A percentile compares a stretch with the other conserved stretches of the same genome.
Evolutionary conservation across 2,888 invertebrate genomes (phyloP).

Genomic region (Drosophila helvetica): DNA sequence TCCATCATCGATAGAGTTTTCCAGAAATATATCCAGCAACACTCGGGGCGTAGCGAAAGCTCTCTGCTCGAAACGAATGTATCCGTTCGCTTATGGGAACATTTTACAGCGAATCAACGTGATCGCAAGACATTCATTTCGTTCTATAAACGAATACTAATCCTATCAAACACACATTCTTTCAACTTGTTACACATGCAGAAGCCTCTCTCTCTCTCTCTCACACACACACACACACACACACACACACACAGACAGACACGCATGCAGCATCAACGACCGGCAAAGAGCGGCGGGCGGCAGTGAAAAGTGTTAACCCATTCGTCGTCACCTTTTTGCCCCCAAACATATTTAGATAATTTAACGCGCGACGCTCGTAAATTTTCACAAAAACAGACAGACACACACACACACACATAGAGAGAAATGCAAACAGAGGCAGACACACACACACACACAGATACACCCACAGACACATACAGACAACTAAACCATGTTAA

Average conservation of each 20-base stretch:
- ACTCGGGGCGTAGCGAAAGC: no score
- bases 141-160: neutral
- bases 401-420: conserved; percentile 27
- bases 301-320: conserved; percentile 74
- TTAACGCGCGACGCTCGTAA: conserved; percentile 78
- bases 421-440: conserved; percentile 23
- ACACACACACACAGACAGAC: neutral
- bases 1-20: no score
- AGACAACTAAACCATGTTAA: conserved; percentile 76
- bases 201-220: no score
- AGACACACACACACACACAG: conserved; percentile 15
- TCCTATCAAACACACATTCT: conserved; percentile 1
- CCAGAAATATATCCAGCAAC: no score
- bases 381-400: conserved; percentile 58
- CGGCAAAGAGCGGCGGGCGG: conserved; percentile 15
- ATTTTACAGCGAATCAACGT: no score
- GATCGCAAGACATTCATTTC: neutral
- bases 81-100: neutral
- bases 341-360: conserved; percentile 78
- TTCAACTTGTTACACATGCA: no score
- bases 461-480: conserved; percentile 20
- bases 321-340: conserved; percentile 78
- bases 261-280: conserved; percentile 14
- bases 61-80: no score
- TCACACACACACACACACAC: neutral